phyloP scores from a whole-genome alignment of 2,113 vertebrate genomes.

The Pseudonaja textilis region DNA sequence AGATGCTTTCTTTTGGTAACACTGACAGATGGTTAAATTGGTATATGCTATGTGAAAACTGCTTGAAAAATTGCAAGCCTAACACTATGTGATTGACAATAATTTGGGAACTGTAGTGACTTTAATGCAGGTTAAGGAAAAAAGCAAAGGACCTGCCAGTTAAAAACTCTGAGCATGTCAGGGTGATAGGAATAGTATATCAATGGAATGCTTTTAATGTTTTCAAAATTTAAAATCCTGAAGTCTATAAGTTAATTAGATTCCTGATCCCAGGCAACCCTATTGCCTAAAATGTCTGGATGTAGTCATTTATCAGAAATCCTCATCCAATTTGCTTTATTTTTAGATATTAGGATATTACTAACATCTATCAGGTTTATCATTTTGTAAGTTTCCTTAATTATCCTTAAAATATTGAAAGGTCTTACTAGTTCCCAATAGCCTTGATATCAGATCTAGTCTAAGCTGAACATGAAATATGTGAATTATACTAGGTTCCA shows the following conservation, averaged over 20 bases:
- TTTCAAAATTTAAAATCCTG: neutral
- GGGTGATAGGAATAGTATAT: neutral
- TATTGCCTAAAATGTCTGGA: neutral
- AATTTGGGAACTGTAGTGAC: slow-evolving; percentile 1
- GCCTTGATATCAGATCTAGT: neutral
- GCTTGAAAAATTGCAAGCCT: slow-evolving; percentile 15
- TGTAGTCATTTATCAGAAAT: neutral
- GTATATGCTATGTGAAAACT: neutral
- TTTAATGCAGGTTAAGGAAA: slow-evolving; percentile 12
- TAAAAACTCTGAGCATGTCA: neutral
- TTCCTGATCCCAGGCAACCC: neutral
- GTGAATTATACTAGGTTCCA: neutral
- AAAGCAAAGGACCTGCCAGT: neutral
- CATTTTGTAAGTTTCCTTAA: neutral
- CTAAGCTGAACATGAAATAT: neutral
- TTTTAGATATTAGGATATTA: neutral
- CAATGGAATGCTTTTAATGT: neutral
- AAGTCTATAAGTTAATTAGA: neutral
- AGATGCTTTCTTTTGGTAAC: slow-evolving; percentile 18
- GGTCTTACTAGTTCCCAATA: neutral
- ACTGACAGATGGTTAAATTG: slow-evolving; percentile 32
- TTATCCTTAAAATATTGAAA: neutral
- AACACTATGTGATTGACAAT: slow-evolving; percentile 25
- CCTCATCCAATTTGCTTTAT: neutral
- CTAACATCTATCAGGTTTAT: neutral